phyloP scores from a whole-genome alignment of 2,888 invertebrate species.

The Oegoconia quadripuncta region DNA sequence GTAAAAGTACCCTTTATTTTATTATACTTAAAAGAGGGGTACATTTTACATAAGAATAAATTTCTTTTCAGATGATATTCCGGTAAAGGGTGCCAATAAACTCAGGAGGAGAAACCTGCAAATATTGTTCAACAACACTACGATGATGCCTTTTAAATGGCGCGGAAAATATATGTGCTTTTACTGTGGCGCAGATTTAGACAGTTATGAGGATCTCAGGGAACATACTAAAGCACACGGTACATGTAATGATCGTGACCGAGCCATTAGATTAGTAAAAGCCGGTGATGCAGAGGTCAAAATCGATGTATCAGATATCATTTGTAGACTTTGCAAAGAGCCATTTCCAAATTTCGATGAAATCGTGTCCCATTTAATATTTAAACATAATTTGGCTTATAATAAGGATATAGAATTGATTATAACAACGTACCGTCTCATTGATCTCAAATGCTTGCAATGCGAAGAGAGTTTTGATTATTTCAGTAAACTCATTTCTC shows the following conservation, averaged over 20 bases:
- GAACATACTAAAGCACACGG: constrained; percentile 53
- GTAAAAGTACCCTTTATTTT: background rate
- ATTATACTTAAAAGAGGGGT: constrained; percentile 9
- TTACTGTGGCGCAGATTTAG: constrained; percentile 52
- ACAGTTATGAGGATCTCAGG: constrained; percentile 35
- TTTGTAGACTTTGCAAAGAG: constrained; percentile 47
- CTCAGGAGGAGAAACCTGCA: constrained; percentile 47
- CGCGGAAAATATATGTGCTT: constrained; percentile 61
- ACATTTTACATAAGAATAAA: constrained; percentile 32
- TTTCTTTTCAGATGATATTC: constrained; percentile 66
- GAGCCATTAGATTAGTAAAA: constrained; percentile 47
- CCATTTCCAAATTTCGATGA: constrained; percentile 31
- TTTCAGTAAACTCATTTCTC: constrained; percentile 47
- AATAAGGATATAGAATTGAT: constrained; percentile 36
- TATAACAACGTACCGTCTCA: constrained; percentile 43
- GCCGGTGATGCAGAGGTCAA: constrained; percentile 53
- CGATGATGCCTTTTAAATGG: constrained; percentile 65
- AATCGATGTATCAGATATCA: constrained; percentile 55
- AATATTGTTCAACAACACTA: constrained; percentile 62
- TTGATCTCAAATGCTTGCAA: constrained; percentile 48
- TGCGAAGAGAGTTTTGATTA: constrained; percentile 43
- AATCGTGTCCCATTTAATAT: constrained; percentile 41
- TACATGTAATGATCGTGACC: constrained; percentile 38
- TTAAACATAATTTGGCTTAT: constrained; percentile 46
- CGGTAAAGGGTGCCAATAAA: constrained; percentile 38